Evolutionary conservation across 2,888 invertebrate genomes (phyloP).

Genomic region (Lypha dubia): DNA sequence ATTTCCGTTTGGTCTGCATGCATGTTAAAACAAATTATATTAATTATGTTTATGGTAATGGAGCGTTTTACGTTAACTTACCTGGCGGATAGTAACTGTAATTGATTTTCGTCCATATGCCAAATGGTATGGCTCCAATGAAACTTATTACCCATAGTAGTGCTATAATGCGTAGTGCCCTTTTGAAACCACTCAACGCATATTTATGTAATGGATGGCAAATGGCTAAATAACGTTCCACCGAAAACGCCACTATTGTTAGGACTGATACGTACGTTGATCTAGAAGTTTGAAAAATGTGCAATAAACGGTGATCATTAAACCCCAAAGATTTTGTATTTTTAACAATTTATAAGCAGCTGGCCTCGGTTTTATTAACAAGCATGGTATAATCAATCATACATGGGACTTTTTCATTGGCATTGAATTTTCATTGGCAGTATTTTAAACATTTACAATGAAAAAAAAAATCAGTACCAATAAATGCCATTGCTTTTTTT

Average conservation of each 20-base stretch:
- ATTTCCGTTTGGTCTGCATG: slow-evolving; percentile 84
- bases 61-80: slow-evolving; percentile 74
- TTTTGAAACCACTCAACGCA: slow-evolving; percentile 91
- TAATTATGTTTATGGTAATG: too few species aligned
- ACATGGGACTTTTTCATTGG: too few species aligned
- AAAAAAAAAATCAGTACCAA: too few species aligned
- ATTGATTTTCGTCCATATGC: slow-evolving; percentile 89
- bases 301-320: background rate
- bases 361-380: too few species aligned
- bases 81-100: slow-evolving; percentile 90
- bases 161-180: slow-evolving; percentile 91
- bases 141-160: slow-evolving; percentile 91
- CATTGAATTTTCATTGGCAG: too few species aligned
- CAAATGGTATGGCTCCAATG: slow-evolving; percentile 90
- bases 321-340: too few species aligned
- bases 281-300: slow-evolving; percentile 83
- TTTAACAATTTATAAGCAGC: too few species aligned
- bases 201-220: slow-evolving; percentile 94
- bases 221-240: slow-evolving; percentile 95
- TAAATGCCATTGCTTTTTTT: too few species aligned
- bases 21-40: too few species aligned
- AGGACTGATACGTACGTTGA: slow-evolving; percentile 95
- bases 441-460: too few species aligned
- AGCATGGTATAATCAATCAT: too few species aligned
- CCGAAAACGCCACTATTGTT: slow-evolving; percentile 95